Evolutionary conservation across 23 tunicate species (phyloP), one percentile per base, ranked within the genome.

Genomic region (Botrylloides violaceus): DNA sequence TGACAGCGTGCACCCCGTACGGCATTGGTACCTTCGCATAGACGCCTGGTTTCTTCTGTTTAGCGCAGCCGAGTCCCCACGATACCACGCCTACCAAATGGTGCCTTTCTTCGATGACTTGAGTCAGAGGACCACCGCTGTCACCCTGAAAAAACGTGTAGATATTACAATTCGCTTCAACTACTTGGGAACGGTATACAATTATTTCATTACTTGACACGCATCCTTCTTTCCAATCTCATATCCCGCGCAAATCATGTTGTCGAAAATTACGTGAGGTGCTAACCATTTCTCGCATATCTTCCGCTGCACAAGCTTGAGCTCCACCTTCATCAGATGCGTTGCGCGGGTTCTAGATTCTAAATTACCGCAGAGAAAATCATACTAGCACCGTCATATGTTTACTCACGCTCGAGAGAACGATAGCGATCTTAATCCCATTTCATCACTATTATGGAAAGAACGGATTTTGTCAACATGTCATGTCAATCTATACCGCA

Each of bases 51-150:
- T 66, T 49, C 6, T 64, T 26, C n/a, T 38, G 35, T 43, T 83
- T 48, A 21, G 92, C 96, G 58, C 96, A 88, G 34, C 88, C 88
- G 26, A 71, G 28, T 19, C 96, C 96, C 96, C 96, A 88, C 1
- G 96, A 88, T 20, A 82, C 87, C 57, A 81, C 81, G 35, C 96
- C 96, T 1, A 85, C 96, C 38, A 71, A 60, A 64, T 81, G 72
- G 65, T 85, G 78, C 18, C 34, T 63, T 63, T 31, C 35, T 25
- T 63, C 70, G 6, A 27, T 19, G 19, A 3, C 3, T 31, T 33
- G 32, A 21, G 87, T 85, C 18, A 88, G 72, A 49, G 96, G 96
- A 0, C 96, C 96, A 25, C 96, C 96, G 63, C 87, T 81, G 77
- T 88, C 96, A 22, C 96, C 95, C 86, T 80, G 82, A 43, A 43